A percentile compares a stretch with the other conserved stretches of the same genome.
Evolutionary conservation across 2,113 vertebrate species (phyloP).

Genomic region (Neolamprologus falcicula): DNA sequence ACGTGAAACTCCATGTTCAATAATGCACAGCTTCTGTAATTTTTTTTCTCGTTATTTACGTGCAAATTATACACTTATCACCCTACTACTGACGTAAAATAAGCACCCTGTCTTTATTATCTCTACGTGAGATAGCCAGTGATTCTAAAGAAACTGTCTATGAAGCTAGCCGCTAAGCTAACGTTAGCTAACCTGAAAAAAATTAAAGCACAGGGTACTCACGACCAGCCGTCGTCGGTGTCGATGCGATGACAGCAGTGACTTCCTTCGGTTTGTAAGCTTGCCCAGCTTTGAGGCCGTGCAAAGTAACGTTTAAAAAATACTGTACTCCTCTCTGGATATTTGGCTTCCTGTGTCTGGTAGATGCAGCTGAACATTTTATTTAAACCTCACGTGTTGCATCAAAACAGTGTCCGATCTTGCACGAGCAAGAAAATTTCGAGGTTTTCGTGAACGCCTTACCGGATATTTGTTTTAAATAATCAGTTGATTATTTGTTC

Average conservation of each 20-base stretch:
- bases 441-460: not conserved
- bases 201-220: not conserved
- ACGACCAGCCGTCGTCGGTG: constrained; percentile 56
- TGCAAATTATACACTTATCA: not conserved
- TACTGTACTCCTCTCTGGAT: not conserved
- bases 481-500: not conserved
- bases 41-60: not conserved
- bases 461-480: not conserved
- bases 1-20: not conserved
- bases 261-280: constrained; percentile 28
- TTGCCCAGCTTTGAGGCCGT: constrained; percentile 51
- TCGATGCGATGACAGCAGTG: constrained; percentile 52
- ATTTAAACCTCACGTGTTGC: constrained; percentile 51
- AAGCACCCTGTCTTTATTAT: fast-evolving
- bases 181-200: not conserved
- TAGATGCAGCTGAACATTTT: not conserved
- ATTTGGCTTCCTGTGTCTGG: not conserved
- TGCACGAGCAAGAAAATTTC: not conserved
- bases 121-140: not conserved
- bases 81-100: not conserved
- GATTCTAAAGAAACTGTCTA: not conserved
- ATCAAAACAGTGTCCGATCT: constrained; percentile 45
- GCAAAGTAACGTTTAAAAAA: not conserved
- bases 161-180: not conserved
- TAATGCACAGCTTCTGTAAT: not conserved